These are phyloP conservation scores for Gyps fulvus DNA, from an alignment of 2,113 vertebrate species.

Conservation along the genomic window DNA sequence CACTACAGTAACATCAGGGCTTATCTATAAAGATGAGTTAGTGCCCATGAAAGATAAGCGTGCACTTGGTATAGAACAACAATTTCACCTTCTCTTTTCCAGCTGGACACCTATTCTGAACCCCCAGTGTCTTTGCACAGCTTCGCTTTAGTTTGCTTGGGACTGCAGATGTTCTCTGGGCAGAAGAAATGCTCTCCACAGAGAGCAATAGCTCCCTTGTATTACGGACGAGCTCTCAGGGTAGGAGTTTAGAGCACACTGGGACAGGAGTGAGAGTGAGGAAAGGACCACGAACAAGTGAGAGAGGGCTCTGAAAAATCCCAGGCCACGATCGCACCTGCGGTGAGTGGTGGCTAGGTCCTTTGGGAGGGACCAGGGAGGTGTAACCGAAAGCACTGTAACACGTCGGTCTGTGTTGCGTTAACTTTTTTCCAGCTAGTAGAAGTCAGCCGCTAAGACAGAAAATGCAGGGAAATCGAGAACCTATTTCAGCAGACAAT, in stretches of 20 bases:
- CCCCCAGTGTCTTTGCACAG: not conserved
- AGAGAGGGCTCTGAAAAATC: not conserved
- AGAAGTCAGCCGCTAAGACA: not conserved
- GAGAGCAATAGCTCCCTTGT: not conserved
- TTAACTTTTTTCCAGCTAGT: not conserved
- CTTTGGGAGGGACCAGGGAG: not conserved
- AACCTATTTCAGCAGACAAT: not conserved
- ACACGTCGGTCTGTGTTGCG: not conserved
- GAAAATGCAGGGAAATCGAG: not conserved
- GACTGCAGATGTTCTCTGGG: not conserved
- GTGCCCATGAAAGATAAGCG: not conserved
- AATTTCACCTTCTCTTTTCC: not conserved
- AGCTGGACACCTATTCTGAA: not conserved
- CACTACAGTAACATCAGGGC: not conserved
- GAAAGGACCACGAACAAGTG: not conserved
- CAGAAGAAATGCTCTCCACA: not conserved
- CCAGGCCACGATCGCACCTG: fast-evolving
- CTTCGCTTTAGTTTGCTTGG: not conserved
- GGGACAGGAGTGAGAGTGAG: not conserved
- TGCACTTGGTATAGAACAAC: not conserved
- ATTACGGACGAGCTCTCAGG: not conserved
- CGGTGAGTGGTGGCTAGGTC: not conserved
- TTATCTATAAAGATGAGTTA: not conserved
- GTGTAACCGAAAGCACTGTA: not conserved
- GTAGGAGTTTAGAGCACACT: not conserved